phyloP scores from a whole-genome alignment of 2,797 vertebrate species.

The Spheniscus humboldti region DNA sequence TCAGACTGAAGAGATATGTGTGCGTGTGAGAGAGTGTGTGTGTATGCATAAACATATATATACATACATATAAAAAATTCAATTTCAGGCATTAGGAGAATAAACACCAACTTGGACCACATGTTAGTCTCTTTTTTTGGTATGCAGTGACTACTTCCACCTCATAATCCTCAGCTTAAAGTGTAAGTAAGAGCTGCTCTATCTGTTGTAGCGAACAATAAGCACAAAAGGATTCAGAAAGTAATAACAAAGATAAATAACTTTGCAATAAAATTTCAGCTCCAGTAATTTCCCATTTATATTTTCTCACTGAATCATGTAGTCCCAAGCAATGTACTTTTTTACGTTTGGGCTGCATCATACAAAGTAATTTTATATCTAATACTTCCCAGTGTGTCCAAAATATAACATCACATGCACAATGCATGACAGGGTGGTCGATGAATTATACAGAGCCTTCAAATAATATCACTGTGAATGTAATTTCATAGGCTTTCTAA shows the following conservation, averaged over 20 bases:
- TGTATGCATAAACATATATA: background rate
- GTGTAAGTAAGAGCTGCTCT: constrained; percentile 38
- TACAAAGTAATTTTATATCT: constrained; percentile 59
- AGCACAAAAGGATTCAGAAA: constrained; percentile 67
- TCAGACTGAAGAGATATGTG: background rate
- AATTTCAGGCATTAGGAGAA: background rate
- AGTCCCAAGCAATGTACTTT: constrained; percentile 80
- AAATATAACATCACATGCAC: background rate
- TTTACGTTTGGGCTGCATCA: constrained; percentile 71
- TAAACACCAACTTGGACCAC: background rate
- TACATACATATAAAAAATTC: background rate
- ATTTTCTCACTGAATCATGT: constrained; percentile 86
- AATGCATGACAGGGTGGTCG: background rate
- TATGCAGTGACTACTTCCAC: background rate
- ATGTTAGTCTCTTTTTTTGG: background rate
- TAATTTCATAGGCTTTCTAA: background rate
- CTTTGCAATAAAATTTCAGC: constrained; percentile 88
- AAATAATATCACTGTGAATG: constrained; percentile 13
- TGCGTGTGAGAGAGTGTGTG: background rate
- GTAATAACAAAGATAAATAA: constrained; percentile 84
- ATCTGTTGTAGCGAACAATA: constrained; percentile 17
- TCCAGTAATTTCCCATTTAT: constrained; percentile 92
- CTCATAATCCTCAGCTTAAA: constrained; percentile 47
- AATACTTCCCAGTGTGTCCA: constrained; percentile 45
- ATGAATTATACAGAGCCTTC: constrained; percentile 9